phyloP scores from a whole-genome alignment of 2,888 invertebrate species.

The Luffia ferchaultella region DNA sequence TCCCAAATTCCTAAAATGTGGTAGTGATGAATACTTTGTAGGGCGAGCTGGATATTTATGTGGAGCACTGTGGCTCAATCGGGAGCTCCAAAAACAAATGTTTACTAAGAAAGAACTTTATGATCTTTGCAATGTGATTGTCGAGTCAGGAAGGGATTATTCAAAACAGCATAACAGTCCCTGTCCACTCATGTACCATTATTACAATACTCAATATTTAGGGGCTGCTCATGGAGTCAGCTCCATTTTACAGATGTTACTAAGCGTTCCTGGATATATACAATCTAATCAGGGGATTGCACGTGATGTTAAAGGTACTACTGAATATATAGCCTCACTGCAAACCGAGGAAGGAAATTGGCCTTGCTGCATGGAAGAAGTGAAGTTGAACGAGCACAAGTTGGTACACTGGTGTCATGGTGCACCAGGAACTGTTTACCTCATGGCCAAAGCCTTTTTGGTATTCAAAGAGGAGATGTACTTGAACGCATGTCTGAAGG shows the following conservation, averaged over 20 bases:
- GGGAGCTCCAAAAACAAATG: conserved; percentile 53
- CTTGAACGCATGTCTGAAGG: conserved; percentile 70
- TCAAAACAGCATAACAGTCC: conserved; percentile 60
- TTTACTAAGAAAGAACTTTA: conserved; percentile 56
- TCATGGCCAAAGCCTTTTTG: conserved; percentile 82
- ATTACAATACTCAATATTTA: conserved; percentile 76
- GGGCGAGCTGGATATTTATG: conserved; percentile 86
- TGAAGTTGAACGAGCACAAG: conserved; percentile 68
- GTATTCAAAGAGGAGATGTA: conserved; percentile 79
- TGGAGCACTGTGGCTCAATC: conserved; percentile 77
- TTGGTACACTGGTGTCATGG: conserved; percentile 93
- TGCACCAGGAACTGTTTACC: conserved; percentile 81
- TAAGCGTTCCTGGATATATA: conserved; percentile 60
- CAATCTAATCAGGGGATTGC: conserved; percentile 58
- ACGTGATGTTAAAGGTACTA: conserved; percentile 66
- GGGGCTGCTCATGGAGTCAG: conserved; percentile 71
- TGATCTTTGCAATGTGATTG: conserved; percentile 73
- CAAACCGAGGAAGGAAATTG: conserved; percentile 80
- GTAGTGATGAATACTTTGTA: conserved; percentile 86
- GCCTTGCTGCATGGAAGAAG: conserved; percentile 78
- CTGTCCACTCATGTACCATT: conserved; percentile 81
- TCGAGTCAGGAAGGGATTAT: conserved; percentile 77
- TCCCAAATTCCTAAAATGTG: conserved; percentile 66
- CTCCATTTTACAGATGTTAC: conserved; percentile 66
- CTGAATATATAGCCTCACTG: conserved; percentile 72